Conservation (phyloP, 2,888 invertebrate species). For the Dicycla oo region DNA sequence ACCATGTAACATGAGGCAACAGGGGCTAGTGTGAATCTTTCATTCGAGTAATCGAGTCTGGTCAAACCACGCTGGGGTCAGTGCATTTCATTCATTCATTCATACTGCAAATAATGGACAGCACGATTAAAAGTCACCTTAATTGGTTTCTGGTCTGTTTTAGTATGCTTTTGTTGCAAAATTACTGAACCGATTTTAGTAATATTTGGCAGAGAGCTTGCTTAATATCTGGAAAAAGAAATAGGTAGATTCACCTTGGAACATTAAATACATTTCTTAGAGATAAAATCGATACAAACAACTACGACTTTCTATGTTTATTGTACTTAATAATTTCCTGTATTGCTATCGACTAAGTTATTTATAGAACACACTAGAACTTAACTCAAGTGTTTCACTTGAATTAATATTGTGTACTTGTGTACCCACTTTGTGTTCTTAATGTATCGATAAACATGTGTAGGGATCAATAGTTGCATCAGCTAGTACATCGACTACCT, state of each 20-base stretch:
- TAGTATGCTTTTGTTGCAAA: background rate
- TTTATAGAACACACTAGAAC: constrained; percentile 26
- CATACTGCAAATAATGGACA: too few relatives aligned
- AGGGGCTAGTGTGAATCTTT: too few relatives aligned
- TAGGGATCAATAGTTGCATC: background rate
- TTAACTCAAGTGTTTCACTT: constrained; percentile 45
- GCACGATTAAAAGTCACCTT: background rate
- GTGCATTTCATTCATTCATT: too few relatives aligned
- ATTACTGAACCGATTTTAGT: background rate
- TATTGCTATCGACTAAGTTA: constrained; percentile 24
- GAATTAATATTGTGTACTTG: constrained; percentile 27
- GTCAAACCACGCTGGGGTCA: too few relatives aligned
- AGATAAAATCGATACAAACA: too few relatives aligned
- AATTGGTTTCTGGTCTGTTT: background rate
- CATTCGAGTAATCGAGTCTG: too few relatives aligned
- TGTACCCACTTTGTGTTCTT: constrained; percentile 28
- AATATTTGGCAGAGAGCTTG: background rate
- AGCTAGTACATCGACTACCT: background rate
- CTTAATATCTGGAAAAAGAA: background rate
- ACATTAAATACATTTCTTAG: too few relatives aligned
- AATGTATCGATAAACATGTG: constrained; percentile 28
- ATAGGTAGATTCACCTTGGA: too few relatives aligned
- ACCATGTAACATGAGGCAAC: too few relatives aligned
- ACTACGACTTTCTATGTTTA: background rate
- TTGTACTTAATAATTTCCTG: constrained; percentile 26